Conservation (phyloP, 2,888 invertebrate species). For the Melieria picta region DNA sequence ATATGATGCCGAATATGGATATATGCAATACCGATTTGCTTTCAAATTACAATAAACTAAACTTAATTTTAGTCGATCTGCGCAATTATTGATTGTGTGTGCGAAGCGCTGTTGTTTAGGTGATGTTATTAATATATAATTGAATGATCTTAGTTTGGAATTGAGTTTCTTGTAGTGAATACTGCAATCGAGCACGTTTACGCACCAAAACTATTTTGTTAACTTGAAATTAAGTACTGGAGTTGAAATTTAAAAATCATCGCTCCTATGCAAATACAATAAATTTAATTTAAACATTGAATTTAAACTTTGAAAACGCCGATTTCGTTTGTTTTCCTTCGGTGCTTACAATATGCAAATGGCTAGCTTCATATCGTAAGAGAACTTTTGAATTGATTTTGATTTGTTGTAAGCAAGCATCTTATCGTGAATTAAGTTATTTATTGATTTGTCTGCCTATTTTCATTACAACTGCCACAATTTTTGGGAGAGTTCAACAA, state of each 20-base stretch:
- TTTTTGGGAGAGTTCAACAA: neutral
- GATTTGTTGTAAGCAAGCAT: neutral
- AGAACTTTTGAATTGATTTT: neutral
- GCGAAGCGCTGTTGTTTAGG: no score
- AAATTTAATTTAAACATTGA: constrained; percentile 12
- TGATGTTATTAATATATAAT: no score
- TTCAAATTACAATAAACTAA: neutral
- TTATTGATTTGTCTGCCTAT: neutral
- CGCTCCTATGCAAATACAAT: neutral
- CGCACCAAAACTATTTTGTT: constrained; percentile 12
- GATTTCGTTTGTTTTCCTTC: neutral
- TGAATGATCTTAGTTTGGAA: no score
- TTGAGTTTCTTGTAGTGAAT: no score
- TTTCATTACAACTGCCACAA: constrained; percentile 4
- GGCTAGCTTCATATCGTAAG: no score
- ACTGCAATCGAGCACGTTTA: no score
- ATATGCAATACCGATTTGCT: constrained; percentile 20
- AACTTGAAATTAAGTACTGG: constrained; percentile 22
- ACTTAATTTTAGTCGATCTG: no score
- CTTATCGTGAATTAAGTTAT: constrained; percentile 4
- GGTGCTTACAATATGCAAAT: neutral
- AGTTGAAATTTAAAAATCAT: neutral
- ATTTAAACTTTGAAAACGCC: neutral
- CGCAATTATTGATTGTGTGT: no score
- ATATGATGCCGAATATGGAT: no score